These are phyloP conservation scores for Caenorhabditis angaria DNA, from an alignment of 2,888 invertebrate genomes.

Conservation along the genomic window DNA sequence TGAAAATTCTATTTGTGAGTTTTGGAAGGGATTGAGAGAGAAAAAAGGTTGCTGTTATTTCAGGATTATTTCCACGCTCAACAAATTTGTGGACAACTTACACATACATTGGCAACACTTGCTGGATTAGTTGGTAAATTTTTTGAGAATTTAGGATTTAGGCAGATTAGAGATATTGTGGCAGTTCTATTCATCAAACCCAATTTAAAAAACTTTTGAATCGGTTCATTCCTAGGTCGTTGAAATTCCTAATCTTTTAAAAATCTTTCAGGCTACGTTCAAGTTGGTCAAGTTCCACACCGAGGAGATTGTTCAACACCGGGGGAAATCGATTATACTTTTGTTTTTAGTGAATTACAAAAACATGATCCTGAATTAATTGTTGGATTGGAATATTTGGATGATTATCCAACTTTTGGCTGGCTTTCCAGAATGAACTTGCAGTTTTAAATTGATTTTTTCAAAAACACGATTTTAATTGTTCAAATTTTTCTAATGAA, in stretches of 20 bases:
- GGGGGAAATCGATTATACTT: constrained; percentile 88
- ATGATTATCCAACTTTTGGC: constrained; percentile 11
- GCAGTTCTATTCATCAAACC: too few species aligned
- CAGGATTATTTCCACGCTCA: constrained; percentile 89
- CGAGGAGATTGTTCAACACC: constrained; percentile 85
- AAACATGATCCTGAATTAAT: constrained; percentile 82
- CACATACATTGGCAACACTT: constrained; percentile 70
- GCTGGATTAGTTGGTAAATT: constrained; percentile 25
- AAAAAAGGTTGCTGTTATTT: neutral
- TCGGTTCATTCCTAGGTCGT: too few species aligned
- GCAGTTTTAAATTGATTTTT: constrained; percentile 10
- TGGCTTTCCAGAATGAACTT: constrained; percentile 26
- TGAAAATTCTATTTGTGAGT: constrained; percentile 81
- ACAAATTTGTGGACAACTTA: constrained; percentile 85
- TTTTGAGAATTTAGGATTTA: too few species aligned
- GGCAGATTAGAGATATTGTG: too few species aligned
- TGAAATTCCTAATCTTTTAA: too few species aligned
- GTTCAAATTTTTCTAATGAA: too few species aligned
- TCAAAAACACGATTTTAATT: too few species aligned
- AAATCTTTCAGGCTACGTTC: constrained; percentile 50
- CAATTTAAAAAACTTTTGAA: too few species aligned
- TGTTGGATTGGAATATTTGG: constrained; percentile 86
- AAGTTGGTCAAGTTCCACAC: constrained; percentile 84
- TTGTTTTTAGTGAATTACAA: constrained; percentile 80
- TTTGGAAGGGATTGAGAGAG: neutral